Percentiles rank a stretch among this genome's conserved stretches.
These are phyloP conservation scores for Diplazon laetatorius DNA, from an alignment of 2,888 invertebrate species.

Conservation along the genomic window DNA sequence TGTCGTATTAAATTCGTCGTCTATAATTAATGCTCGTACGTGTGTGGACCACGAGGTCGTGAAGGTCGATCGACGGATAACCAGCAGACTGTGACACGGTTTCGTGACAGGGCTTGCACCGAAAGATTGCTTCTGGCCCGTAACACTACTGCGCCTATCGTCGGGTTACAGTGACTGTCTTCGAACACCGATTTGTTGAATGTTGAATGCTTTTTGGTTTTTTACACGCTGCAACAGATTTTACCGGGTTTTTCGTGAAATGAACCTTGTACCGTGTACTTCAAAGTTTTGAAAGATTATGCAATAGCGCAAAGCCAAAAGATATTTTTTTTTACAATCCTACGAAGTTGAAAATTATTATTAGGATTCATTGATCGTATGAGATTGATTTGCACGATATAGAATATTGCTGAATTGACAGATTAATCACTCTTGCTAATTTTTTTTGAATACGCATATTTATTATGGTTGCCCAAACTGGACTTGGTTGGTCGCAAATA, in stretches of 20 bases:
- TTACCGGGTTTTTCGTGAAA: neutral
- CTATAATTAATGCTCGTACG: conserved; percentile 55
- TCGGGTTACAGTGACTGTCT: neutral
- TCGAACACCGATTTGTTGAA: conserved; percentile 10
- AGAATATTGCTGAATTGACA: neutral
- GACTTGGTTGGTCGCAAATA: too few relatives aligned
- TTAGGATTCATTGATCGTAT: neutral
- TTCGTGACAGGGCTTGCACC: conserved; percentile 44
- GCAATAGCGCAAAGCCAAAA: neutral
- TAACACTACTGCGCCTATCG: conserved; percentile 34
- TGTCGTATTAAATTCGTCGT: conserved; percentile 47
- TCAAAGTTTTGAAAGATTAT: neutral
- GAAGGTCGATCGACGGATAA: conserved; percentile 63
- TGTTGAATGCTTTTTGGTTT: neutral
- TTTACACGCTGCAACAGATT: neutral
- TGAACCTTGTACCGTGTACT: neutral
- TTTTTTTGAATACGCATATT: too few relatives aligned
- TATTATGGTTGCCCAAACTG: too few relatives aligned
- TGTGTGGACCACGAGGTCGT: conserved; percentile 42
- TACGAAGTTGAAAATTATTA: neutral
- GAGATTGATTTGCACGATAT: neutral
- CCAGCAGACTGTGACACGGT: conserved; percentile 58
- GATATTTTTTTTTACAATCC: neutral
- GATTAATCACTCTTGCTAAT: too few relatives aligned
- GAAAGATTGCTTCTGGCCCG: conserved; percentile 33